phyloP scores from a whole-genome alignment of 2,888 invertebrate genomes.

The Nomada fucata region DNA sequence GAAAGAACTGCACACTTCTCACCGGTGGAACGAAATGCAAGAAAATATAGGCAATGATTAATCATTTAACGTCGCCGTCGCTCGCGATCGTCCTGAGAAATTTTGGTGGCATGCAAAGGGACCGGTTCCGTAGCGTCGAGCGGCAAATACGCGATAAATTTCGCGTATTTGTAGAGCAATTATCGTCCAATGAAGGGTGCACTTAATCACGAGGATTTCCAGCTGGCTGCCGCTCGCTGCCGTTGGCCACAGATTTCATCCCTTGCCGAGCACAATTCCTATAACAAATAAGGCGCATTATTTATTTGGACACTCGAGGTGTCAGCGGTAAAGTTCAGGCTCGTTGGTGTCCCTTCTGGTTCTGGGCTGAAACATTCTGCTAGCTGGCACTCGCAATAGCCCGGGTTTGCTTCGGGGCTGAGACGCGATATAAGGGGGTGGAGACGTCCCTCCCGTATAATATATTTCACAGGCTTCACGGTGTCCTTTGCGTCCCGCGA shows the following conservation, averaged over 20 bases:
- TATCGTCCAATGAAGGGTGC: constrained; percentile 51
- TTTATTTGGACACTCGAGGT: constrained; percentile 78
- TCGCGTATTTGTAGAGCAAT: constrained; percentile 59
- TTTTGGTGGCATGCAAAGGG: background rate
- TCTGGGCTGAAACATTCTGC: background rate
- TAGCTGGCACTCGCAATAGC: constrained; percentile 27
- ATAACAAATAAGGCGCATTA: constrained; percentile 80
- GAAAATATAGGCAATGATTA: constrained; percentile 3
- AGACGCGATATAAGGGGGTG: constrained; percentile 70
- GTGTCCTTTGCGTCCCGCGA: constrained; percentile 44
- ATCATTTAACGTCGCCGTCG: background rate
- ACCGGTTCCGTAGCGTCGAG: background rate
- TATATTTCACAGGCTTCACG: constrained; percentile 66
- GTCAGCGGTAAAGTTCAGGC: constrained; percentile 78
- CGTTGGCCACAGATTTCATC: constrained; percentile 63
- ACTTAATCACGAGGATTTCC: constrained; percentile 56
- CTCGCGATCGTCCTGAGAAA: background rate
- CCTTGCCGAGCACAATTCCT: constrained; percentile 63
- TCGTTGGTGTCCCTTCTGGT: constrained; percentile 53
- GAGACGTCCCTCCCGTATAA: constrained; percentile 68
- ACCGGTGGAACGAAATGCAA: background rate
- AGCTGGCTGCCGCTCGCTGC: constrained; percentile 29
- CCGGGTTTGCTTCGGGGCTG: constrained; percentile 42
- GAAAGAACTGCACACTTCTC: too few relatives aligned
- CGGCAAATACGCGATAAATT: constrained; percentile 40